phyloP scores from a whole-genome alignment of 2,113 vertebrate species.

The Ivindomyrus marchei region DNA sequence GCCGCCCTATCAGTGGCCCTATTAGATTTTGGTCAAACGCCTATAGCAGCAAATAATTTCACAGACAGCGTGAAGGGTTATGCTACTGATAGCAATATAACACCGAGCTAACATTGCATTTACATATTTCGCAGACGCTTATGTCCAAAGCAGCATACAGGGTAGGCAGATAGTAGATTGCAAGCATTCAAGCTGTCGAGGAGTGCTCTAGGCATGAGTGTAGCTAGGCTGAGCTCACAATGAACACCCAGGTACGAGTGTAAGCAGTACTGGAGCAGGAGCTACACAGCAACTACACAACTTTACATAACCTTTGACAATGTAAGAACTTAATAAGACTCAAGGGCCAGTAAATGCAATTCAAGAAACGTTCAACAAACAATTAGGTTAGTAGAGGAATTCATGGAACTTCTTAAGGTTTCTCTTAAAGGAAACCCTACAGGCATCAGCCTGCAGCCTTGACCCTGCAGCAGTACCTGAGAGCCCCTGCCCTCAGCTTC shows the following conservation, averaged over 20 bases:
- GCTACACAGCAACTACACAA: background rate
- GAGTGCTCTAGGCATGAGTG: background rate
- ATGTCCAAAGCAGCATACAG: background rate
- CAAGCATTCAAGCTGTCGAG: background rate
- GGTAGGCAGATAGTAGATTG: background rate
- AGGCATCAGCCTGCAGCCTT: background rate
- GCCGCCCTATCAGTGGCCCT: background rate
- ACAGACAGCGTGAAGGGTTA: background rate
- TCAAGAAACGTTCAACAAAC: background rate
- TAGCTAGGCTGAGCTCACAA: background rate
- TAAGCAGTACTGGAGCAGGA: background rate
- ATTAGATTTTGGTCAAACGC: background rate
- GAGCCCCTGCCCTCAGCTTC: background rate
- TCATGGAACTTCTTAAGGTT: background rate
- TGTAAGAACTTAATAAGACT: background rate
- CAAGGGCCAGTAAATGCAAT: background rate
- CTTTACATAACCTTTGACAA: background rate
- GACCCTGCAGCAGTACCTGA: background rate
- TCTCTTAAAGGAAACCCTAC: background rate
- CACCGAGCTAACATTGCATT: background rate
- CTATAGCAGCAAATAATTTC: background rate
- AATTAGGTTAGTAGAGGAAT: background rate
- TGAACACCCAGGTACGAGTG: background rate
- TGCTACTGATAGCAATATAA: background rate
- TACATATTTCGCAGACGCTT: background rate